Conservation (phyloP, 64 coral and sea anemone species). For the Montipora cactus region DNA sequence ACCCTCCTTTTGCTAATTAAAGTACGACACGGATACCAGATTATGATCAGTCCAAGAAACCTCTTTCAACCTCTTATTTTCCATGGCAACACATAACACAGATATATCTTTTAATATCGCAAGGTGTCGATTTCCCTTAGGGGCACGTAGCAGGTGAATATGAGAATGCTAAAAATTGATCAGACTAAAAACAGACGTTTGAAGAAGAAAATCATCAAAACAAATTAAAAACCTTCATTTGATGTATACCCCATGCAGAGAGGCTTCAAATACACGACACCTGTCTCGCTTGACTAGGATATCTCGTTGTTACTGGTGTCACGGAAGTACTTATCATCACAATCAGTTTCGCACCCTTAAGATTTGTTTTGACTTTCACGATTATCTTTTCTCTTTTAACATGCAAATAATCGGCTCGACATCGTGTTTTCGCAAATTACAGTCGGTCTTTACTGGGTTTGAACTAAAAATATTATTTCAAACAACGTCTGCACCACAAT, state of each 20-base stretch:
- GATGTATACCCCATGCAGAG: background rate
- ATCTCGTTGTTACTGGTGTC: background rate
- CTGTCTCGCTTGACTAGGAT: background rate
- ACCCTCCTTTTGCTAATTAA: background rate
- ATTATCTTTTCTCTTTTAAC: background rate
- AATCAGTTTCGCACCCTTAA: background rate
- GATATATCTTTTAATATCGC: no score
- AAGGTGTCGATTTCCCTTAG: background rate
- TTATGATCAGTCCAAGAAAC: no score
- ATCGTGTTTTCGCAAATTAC: background rate
- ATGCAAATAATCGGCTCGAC: background rate
- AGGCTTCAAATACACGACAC: background rate
- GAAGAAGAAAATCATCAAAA: background rate
- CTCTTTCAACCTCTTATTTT: background rate
- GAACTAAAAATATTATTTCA: no score
- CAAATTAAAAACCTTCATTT: background rate
- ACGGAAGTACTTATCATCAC: background rate
- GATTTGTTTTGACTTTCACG: background rate
- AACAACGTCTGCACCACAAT: no score
- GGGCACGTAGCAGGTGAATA: no score
- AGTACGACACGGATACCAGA: background rate
- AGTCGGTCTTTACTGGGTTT: no score
- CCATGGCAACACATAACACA: background rate
- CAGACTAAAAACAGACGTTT: background rate
- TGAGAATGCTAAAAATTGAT: background rate